Evolutionary conservation across 2,113 vertebrate genomes (phyloP), one percentile per base, ranked within the genome.

Genomic region (Hydrolagus affinis): DNA sequence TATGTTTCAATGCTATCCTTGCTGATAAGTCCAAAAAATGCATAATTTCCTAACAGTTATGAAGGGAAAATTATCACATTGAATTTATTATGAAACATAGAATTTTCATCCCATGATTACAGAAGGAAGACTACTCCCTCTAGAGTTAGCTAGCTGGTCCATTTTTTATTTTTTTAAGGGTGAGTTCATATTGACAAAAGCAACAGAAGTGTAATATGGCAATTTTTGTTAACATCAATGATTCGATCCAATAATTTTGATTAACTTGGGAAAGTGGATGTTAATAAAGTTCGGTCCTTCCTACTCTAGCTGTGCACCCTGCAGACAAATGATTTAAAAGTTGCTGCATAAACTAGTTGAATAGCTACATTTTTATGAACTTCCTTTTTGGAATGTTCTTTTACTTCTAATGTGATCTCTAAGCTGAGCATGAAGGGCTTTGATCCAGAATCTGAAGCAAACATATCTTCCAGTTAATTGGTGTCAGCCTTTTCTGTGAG

Each of bases 361-460:
- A 87, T 87, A 85, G 32, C 76, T 85, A 86, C 86, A 66, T 86
- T 69, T 74, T 19, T 80, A 3, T 11, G 85, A 77, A 87, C 86
- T 88, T 90, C 11, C 56, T 77, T 59, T 44, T 85, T 92, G 89
- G 89, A 88, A 74, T 87, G 89, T 89, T 88, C 87, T 91, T 90
- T 88, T 88, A 89, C 87, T 87, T 66, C 70, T 88, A 87, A 88
- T 89, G 76, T 76, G 88, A 86, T 88, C 88, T 87, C 89, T 90
- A 87, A 87, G 88, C 87, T 88, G 87, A 88, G 89, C 90, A 88
- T 85, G 86, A 86, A 89, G 88, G 86, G 56, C 87, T 92, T 91
- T 90, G 87, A 89, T 89, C 70, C 87, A 88, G 85, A 88, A 83
- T 87, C 86, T 87, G 86, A 88, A 87, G 89, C n/a, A 87, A 72